These are phyloP conservation scores for Musca vetustissima DNA, from an alignment of 1,140 invertebrate species.

Conservation along the genomic window DNA sequence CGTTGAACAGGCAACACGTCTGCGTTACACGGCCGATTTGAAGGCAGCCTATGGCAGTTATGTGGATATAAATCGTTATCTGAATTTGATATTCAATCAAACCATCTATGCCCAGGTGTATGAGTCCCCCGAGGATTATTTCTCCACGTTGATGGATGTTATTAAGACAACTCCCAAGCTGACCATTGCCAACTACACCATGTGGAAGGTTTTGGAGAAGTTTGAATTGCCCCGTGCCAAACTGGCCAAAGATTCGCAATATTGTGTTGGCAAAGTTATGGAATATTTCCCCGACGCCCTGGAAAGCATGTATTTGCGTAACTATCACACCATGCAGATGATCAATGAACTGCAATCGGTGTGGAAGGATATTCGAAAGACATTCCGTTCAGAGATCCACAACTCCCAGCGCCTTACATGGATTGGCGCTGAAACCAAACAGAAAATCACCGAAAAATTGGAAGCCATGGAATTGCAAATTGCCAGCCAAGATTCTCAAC, in stretches of 20 bases:
- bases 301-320: constrained; percentile 82
- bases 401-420: constrained; percentile 64
- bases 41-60: constrained; percentile 46
- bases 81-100: constrained; percentile 40
- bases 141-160: constrained; percentile 57
- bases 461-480: constrained; percentile 82
- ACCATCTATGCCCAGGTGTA: constrained; percentile 39
- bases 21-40: constrained; percentile 40
- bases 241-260: constrained; percentile 77
- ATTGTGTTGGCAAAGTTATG: constrained; percentile 47
- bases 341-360: constrained; percentile 73
- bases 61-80: constrained; percentile 44
- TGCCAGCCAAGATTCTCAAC: constrained; percentile 81
- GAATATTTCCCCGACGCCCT: constrained; percentile 44
- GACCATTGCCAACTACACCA: constrained; percentile 68
- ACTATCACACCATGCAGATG: constrained; percentile 85
- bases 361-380: constrained; percentile 57
- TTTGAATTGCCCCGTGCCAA: constrained; percentile 78
- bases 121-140: constrained; percentile 47
- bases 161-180: constrained; percentile 56
- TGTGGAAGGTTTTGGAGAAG: constrained; percentile 80
- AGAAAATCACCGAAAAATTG: constrained; percentile 78
- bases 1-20: constrained; percentile 41
- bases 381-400: constrained; percentile 73
- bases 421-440: constrained; percentile 81